A percentile compares a stretch with the other conserved stretches of the same genome.
Conservation (phyloP, 1,140 invertebrate genomes). For the Phortica variegata region DNA sequence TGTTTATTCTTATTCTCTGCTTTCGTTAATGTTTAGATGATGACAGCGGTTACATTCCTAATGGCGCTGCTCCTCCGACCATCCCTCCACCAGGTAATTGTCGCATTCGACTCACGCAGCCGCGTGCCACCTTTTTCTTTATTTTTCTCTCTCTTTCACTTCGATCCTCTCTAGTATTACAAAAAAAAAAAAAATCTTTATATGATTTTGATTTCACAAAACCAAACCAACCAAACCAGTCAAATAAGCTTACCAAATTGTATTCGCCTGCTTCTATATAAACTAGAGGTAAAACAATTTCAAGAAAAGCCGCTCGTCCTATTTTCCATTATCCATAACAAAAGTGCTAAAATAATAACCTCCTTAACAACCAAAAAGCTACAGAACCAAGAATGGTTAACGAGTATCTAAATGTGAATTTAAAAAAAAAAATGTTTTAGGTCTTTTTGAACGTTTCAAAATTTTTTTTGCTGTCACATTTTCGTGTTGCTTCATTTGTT, state of each 20-base stretch:
- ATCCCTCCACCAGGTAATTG: slow-evolving; percentile 56
- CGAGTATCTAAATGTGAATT: slow-evolving; percentile 26
- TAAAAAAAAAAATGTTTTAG: too few species aligned
- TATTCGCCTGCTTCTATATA: slow-evolving; percentile 44
- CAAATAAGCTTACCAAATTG: too few species aligned
- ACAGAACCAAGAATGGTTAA: slow-evolving; percentile 37
- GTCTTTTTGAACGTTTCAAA: too few species aligned
- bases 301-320: slow-evolving; percentile 42
- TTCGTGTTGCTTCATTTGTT: too few species aligned
- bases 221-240: slow-evolving; percentile 11
- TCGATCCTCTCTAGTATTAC: slow-evolving; percentile 26
- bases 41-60: slow-evolving; percentile 50
- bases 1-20: too few species aligned
- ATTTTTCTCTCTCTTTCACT: slow-evolving; percentile 22
- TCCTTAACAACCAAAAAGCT: slow-evolving; percentile 12
- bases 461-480: too few species aligned
- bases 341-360: slow-evolving; percentile 15
- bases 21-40: slow-evolving; percentile 33
- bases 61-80: slow-evolving; percentile 40
- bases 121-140: neutral
- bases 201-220: slow-evolving; percentile 15
- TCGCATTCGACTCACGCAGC: neutral
- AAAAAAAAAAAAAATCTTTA: slow-evolving; percentile 20
- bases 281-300: slow-evolving; percentile 44
- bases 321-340: slow-evolving; percentile 32